Base-by-base conservation (phyloP, 2,888 invertebrate genomes). In the Elysia crispata region DNA sequence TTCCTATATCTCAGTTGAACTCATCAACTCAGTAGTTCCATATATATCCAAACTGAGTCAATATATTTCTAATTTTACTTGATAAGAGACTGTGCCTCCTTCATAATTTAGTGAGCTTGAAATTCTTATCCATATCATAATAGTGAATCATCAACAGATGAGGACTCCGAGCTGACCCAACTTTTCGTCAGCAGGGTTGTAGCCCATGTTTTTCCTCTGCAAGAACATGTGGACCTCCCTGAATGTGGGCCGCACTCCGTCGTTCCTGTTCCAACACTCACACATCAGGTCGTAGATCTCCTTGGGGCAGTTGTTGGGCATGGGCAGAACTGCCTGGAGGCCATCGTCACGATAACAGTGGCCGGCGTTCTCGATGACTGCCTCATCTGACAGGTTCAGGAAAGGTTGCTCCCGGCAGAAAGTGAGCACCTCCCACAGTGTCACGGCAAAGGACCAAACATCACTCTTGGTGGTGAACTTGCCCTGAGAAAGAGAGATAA, bases 261-360 rank as follows among this genome's bases (percentile, higher is more conserved):
- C 95, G 87, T 95, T 95, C 77, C 96, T 94, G 87, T 96, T 95
- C 97, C 97, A 97, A 93, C 97, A 97, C 92, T 97, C 97, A 87
- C 95, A 95, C 96, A 97, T 96, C 86, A 97, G 94, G 92, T 96
- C 97, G 93, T 96, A 97, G 83, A 97, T 95, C 92, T 97, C 97
- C 85, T 95, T 94, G 62, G 97, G 96, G 92, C 97, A 97, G 82
- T 95, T 94, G 66, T 95, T 93, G 20, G 96, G 97, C 83, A 95
- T 95, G 49, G 95, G 94, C 75, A 96, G 93, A 85, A 94, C 93
- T 79, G 90, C 84, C 93, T 90, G 88, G 25, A 81, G 94, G 89
- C 95, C 94, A 94, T 91, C 94, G 89, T 95, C 94, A 89, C 95
- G 94, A 92, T 95, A 96, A 92, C 95, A 93, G 90, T 95, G 95